Evolutionary conservation across 2,113 vertebrate species (phyloP).

Genomic region (Corythornis vintsioides): DNA sequence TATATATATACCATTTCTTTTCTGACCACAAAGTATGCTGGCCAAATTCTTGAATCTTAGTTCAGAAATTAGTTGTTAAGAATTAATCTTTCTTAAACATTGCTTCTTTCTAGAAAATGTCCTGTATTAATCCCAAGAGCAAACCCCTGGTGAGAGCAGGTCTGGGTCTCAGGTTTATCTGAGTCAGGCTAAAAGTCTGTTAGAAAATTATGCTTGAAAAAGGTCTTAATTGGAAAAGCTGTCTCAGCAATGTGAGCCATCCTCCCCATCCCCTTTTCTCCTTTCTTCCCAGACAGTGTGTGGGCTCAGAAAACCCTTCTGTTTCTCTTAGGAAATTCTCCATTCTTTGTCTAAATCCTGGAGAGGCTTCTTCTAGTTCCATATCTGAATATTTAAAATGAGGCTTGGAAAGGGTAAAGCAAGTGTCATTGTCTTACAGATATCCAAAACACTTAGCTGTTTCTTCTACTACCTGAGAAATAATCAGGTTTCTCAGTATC

Average conservation of each 20-base stretch:
- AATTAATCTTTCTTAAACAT: background rate
- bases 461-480: background rate
- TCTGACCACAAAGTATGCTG: background rate
- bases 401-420: background rate
- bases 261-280: background rate
- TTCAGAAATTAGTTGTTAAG: background rate
- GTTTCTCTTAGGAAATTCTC: background rate
- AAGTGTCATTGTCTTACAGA: background rate
- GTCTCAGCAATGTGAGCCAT: background rate
- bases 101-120: background rate
- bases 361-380: background rate
- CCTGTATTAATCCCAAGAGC: background rate
- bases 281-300: background rate
- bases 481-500: background rate
- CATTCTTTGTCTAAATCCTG: background rate
- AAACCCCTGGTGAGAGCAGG: background rate
- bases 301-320: background rate
- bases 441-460: background rate
- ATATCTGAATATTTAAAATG: background rate
- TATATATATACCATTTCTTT: background rate
- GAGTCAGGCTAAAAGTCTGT: background rate
- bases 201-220: background rate
- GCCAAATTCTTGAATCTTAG: background rate
- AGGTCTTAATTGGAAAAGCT: background rate
- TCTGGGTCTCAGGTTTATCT: background rate